These are phyloP conservation scores for Lasiurus cinereus DNA, from an alignment of 2,113 vertebrate genomes.

Conservation along the genomic window DNA sequence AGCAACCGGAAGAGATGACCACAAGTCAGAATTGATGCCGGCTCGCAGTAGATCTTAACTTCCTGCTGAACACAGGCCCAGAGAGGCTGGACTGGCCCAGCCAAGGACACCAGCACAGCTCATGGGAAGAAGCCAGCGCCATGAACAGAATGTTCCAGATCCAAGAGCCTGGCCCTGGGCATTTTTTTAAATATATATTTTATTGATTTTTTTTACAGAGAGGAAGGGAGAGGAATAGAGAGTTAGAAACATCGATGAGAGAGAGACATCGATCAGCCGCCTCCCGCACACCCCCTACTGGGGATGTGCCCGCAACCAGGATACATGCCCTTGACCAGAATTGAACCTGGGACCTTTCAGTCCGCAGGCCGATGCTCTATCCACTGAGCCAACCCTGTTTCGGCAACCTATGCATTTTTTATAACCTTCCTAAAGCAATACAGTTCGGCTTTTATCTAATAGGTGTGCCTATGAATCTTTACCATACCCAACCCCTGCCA, in stretches of 20 bases:
- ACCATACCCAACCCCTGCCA: not conserved
- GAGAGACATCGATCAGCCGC: too few species aligned
- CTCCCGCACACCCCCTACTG: too few species aligned
- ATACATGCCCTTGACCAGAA: too few species aligned
- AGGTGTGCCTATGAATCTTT: not conserved
- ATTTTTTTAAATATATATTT: not conserved
- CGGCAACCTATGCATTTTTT: too few species aligned
- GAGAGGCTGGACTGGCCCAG: not conserved
- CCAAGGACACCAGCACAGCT: not conserved
- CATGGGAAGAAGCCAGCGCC: not conserved
- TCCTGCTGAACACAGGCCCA: not conserved
- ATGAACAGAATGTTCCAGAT: not conserved
- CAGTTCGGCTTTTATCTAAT: not conserved
- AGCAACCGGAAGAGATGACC: not conserved
- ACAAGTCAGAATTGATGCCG: not conserved
- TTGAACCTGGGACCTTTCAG: too few species aligned
- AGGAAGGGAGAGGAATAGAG: too few species aligned
- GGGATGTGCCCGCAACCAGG: too few species aligned
- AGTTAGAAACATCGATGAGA: too few species aligned
- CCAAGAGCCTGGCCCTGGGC: not conserved
- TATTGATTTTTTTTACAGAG: too few species aligned
- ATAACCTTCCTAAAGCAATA: not conserved
- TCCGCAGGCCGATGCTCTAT: too few species aligned
- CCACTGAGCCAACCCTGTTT: too few species aligned
- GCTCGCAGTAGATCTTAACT: not conserved